phyloP scores from a whole-genome alignment of 2,797 vertebrate genomes.

The Spatula versicolor region DNA sequence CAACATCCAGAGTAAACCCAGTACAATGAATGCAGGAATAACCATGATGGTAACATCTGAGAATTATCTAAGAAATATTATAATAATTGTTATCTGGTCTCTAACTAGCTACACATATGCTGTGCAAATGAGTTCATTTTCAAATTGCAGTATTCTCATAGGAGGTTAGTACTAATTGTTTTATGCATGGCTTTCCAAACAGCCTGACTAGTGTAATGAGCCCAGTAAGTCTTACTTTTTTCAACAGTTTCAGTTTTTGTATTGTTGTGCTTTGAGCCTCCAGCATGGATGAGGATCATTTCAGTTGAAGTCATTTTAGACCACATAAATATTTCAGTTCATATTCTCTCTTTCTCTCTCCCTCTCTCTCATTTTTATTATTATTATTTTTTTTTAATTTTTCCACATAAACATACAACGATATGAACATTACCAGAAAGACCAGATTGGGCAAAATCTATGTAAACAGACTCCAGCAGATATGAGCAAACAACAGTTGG shows the following conservation, averaged over 20 bases:
- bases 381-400: background rate
- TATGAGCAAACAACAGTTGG: constrained; percentile 55
- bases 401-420: background rate
- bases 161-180: background rate
- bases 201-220: background rate
- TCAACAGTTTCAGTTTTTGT: background rate
- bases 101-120: background rate
- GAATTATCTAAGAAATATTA: background rate
- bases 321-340: background rate
- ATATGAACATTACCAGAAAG: constrained; percentile 30
- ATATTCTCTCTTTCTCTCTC: background rate
- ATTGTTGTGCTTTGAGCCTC: background rate
- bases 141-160: background rate
- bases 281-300: background rate
- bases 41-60: background rate
- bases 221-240: background rate
- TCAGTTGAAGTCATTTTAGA: background rate
- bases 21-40: background rate
- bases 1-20: background rate
- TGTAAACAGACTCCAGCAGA: constrained; percentile 33
- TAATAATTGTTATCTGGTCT: background rate
- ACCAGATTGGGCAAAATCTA: constrained; percentile 38
- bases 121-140: background rate
- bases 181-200: background rate
- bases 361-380: background rate